Conservation (phyloP, 2,888 invertebrate genomes). For the Andrena bucephala region DNA sequence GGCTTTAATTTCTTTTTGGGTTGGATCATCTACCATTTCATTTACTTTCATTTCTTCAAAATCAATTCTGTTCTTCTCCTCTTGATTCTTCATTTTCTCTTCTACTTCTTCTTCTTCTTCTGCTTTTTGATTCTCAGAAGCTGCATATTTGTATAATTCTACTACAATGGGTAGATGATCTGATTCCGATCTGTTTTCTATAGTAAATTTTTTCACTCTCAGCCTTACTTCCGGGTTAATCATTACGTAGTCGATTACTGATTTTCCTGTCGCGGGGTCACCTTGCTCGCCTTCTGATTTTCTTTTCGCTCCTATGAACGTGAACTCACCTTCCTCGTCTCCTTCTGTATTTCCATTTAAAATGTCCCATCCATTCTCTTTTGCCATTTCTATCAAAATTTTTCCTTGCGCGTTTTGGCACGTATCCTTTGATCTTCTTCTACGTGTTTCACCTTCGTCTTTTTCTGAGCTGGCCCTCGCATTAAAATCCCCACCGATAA, state of each 20-base stretch:
- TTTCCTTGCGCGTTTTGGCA: background rate
- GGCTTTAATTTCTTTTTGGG: too few relatives aligned
- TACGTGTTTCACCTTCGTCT: background rate
- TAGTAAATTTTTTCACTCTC: too few relatives aligned
- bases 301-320: background rate
- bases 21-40: too few relatives aligned
- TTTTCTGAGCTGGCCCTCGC: background rate
- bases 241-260: background rate
- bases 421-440: conserved; percentile 5
- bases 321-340: conserved; percentile 8
- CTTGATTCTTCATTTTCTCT: too few relatives aligned
- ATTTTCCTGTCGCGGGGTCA: background rate
- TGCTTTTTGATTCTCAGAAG: too few relatives aligned
- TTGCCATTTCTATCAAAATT: background rate
- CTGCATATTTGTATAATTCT: too few relatives aligned
- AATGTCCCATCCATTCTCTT: background rate
- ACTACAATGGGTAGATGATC: too few relatives aligned
- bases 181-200: too few relatives aligned
- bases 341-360: conserved; percentile 12
- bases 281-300: background rate
- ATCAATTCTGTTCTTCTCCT: too few relatives aligned
- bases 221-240: too few relatives aligned
- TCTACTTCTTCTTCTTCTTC: too few relatives aligned
- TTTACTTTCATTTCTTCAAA: too few relatives aligned
- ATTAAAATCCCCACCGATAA: conserved; percentile 15